phyloP scores from a whole-genome alignment of 92 coral and sea anemone genomes.

The Parazoanthus swiftii region DNA sequence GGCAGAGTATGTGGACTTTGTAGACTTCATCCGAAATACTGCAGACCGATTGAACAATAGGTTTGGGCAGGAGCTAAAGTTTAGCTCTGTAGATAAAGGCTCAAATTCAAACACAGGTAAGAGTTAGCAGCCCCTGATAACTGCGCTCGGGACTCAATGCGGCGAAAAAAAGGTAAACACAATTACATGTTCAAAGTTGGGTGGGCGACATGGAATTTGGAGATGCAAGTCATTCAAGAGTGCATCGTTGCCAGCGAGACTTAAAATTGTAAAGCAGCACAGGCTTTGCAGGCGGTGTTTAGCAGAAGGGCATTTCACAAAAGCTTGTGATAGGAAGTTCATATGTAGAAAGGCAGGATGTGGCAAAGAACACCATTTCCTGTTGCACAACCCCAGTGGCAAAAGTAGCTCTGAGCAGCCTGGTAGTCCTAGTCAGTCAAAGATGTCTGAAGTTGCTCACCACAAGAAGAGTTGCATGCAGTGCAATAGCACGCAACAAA shows the following conservation, averaged over 20 bases:
- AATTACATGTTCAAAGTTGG: constrained; percentile 2
- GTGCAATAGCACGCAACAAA: neutral
- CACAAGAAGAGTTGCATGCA: no score
- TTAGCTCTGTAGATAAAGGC: neutral
- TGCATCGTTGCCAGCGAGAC: neutral
- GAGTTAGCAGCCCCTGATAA: neutral
- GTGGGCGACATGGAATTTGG: constrained; percentile 34
- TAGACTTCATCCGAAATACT: constrained; percentile 39
- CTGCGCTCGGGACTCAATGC: constrained; percentile 10
- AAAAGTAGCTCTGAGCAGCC: neutral
- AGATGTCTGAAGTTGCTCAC: neutral
- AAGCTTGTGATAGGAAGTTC: neutral
- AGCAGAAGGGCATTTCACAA: neutral
- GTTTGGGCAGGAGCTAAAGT: constrained; percentile 49
- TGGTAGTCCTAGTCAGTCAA: neutral
- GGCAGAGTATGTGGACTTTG: constrained; percentile 59
- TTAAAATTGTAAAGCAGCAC: no score
- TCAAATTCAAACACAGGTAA: neutral
- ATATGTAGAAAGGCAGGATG: neutral
- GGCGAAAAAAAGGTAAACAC: neutral
- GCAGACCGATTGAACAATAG: constrained; percentile 59
- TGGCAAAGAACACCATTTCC: constrained; percentile 12
- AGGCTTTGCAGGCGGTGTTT: neutral
- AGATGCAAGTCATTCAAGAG: neutral
- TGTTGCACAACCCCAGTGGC: neutral